Base-by-base conservation (phyloP, 2,113 vertebrate genomes). In the Tetraodon nigroviridis region DNA sequence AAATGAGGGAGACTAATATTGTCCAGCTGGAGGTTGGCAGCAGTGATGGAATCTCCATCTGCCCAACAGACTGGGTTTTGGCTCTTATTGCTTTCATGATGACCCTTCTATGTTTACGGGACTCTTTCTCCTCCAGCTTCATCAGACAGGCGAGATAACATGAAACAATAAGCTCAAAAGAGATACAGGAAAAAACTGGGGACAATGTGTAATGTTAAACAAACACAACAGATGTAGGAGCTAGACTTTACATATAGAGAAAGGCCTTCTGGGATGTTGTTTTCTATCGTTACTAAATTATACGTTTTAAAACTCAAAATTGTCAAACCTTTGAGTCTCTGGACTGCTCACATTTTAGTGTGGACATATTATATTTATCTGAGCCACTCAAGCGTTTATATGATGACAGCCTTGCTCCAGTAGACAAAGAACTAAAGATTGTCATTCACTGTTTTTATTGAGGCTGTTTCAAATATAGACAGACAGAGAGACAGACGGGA, bases 11-110 rank as follows among this genome's bases (percentile, higher is more conserved):
- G 69, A 47, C 67, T 87, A 89, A 88, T 73, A 67, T 76, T 54
- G 58, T 84, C 79, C 87, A 89, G 82, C 85, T 89, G 84, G 71
- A 79, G 61, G 65, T 57, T 69, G 69, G 77, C 76, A 80, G 61
- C 58, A 76, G 60, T 58, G 58, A 74, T 67, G 71, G 58, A 75
- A 42, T 51, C 68, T 84, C 76, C 83, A 84, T 78, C 83, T 84
- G 82, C 71, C 75, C 50, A 75, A 60, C 57, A 81, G 78, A 85
- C 79, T 76, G 75, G 58, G 21, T 57, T 75, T 18, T 63, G 59
- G 20, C 55, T 84, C 69, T 70, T 51, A 71, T 62, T 4, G 22
- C 54, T 83, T 67, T 70, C 53, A 71, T 60, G 6, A 22, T 79
- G 73, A 80, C 62, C 63, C 58, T 58, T 69, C 49, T 76, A 59